These are phyloP conservation scores for Conus canariensis DNA, from an alignment of 2,888 invertebrate species.

Conservation along the genomic window DNA sequence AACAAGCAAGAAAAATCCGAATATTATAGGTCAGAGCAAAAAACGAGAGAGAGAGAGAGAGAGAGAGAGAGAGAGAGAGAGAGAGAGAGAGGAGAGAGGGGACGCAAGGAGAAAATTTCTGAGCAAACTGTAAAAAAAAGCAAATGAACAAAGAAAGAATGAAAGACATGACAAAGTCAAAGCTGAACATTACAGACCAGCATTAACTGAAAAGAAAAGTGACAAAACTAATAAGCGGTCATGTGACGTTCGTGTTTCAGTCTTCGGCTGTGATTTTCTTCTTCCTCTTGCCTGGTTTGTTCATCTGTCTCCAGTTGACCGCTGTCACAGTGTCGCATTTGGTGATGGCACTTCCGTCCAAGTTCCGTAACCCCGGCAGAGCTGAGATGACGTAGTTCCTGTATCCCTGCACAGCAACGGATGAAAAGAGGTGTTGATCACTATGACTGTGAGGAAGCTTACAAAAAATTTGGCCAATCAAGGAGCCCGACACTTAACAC, in stretches of 20 bases:
- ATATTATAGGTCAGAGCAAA: not conserved
- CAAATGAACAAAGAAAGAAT: not conserved
- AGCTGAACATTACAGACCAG: no score
- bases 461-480: not conserved
- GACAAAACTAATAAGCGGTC: not conserved
- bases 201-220: not conserved
- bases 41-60: not conserved
- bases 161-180: not conserved
- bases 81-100: not conserved
- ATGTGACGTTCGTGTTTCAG: not conserved
- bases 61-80: conserved; percentile 1
- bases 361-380: conserved; percentile 43
- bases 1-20: no score
- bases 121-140: not conserved
- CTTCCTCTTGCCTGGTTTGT: conserved; percentile 41
- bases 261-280: conserved; percentile 20
- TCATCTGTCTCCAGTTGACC: conserved; percentile 42
- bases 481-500: no score
- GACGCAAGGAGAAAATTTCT: not conserved
- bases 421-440: not conserved
- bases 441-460: no score
- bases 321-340: conserved; percentile 46
- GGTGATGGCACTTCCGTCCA: conserved; percentile 51
- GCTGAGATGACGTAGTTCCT: conserved; percentile 41
- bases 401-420: conserved; percentile 47